These are phyloP conservation scores for Aphelocoma coerulescens DNA, from an alignment of 2,113 vertebrate species.

Conservation along the genomic window DNA sequence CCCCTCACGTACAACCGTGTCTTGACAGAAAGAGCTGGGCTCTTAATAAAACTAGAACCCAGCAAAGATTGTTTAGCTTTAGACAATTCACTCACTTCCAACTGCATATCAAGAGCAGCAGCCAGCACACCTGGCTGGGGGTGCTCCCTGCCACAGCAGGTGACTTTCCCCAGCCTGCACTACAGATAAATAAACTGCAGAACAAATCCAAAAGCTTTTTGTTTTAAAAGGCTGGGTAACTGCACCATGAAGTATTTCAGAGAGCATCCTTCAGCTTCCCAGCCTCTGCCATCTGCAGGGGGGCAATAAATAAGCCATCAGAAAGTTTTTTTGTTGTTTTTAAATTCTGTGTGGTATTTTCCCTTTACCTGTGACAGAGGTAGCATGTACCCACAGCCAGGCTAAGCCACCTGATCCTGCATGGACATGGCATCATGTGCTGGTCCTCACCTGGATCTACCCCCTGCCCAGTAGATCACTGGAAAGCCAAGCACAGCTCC, in stretches of 20 bases:
- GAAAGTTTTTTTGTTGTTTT: not conserved
- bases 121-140: not conserved
- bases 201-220: not conserved
- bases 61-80: not conserved
- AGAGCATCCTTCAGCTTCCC: not conserved
- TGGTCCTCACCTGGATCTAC: not conserved
- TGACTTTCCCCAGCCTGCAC: not conserved
- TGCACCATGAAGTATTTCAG: not conserved
- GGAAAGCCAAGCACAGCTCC: not conserved
- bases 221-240: not conserved
- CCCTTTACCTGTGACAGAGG: not conserved
- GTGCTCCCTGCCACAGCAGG: not conserved
- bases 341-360: not conserved
- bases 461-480: not conserved
- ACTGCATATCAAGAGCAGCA: not conserved
- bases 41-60: not conserved
- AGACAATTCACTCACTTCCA: not conserved
- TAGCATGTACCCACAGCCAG: not conserved
- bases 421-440: fast-evolving
- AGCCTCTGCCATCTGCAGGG: not conserved
- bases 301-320: not conserved
- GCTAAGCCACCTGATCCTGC: not conserved
- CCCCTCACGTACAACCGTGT: not conserved
- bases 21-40: not conserved
- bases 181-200: not conserved